Conservation (phyloP, 2,113 vertebrate species). For the Carassius gibelio region DNA sequence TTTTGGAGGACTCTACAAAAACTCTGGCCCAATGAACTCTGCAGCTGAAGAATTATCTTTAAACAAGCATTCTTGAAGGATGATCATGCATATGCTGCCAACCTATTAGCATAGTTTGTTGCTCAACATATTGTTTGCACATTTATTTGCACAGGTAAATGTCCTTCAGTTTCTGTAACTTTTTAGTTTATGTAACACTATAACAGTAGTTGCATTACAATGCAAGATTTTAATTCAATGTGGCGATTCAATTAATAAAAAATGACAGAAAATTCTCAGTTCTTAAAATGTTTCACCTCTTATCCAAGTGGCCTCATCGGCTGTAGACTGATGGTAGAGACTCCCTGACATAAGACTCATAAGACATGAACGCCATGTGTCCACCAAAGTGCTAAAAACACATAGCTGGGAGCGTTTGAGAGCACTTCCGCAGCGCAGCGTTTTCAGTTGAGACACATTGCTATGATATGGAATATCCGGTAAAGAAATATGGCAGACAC, state of each 20-base stretch:
- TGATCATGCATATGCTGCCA: not conserved
- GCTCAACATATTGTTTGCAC: not conserved
- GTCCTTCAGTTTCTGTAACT: not conserved
- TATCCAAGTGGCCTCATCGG: not conserved
- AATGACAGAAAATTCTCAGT: not conserved
- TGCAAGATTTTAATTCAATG: not conserved
- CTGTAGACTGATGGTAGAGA: no score
- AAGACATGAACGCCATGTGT: no score
- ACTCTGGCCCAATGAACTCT: constrained; percentile 9
- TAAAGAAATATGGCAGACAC: no score
- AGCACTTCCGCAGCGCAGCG: no score
- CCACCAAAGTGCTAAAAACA: no score
- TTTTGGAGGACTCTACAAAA: constrained; percentile 12
- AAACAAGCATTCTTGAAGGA: not conserved
- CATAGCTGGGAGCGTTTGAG: no score
- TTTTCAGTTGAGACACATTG: no score
- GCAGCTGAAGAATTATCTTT: not conserved
- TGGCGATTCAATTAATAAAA: not conserved
- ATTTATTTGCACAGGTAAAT: constrained; percentile 10
- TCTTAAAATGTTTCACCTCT: not conserved
- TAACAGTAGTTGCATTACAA: not conserved
- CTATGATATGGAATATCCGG: no score
- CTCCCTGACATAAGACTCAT: no score
- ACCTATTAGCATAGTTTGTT: not conserved
- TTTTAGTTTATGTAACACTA: not conserved